phyloP scores from a whole-genome alignment of 2,888 invertebrate genomes.

The Nemapogon koenigi region DNA sequence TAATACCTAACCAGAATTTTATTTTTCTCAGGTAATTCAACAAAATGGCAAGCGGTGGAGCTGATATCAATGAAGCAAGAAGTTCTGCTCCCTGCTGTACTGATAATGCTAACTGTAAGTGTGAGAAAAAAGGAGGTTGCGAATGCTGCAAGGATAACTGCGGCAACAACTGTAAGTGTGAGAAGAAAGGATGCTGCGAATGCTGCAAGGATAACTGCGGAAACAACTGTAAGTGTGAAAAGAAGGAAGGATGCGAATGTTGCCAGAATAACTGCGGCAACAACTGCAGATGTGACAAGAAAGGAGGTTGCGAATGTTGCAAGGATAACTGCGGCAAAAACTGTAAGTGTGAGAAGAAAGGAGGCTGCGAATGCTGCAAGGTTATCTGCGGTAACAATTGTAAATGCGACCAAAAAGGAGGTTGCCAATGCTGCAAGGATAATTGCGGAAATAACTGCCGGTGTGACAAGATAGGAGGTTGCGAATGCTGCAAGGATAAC shows the following conservation, averaged over 20 bases:
- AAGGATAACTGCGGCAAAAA: slow-evolving; percentile 25
- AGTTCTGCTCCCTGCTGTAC: too few relatives aligned
- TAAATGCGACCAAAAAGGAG: slow-evolving; percentile 18
- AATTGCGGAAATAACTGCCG: slow-evolving; percentile 2
- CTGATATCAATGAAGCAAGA: too few relatives aligned
- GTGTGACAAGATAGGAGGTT: slow-evolving; percentile 5
- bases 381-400: slow-evolving; percentile 23
- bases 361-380: slow-evolving; percentile 23
- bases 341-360: slow-evolving; percentile 19
- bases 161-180: slow-evolving; percentile 10
- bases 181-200: slow-evolving; percentile 16
- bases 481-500: slow-evolving; percentile 15
- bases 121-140: slow-evolving; percentile 17
- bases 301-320: slow-evolving; percentile 13
- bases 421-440: slow-evolving; percentile 13
- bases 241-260: slow-evolving; percentile 12
- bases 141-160: slow-evolving; percentile 9
- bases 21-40: too few relatives aligned
- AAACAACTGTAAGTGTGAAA: slow-evolving; percentile 13
- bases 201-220: slow-evolving; percentile 12
- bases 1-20: too few relatives aligned
- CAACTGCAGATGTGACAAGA: slow-evolving; percentile 14
- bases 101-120: too few relatives aligned
- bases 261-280: slow-evolving; percentile 13
- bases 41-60: too few relatives aligned